Evolutionary conservation across 2,113 vertebrate genomes (phyloP).

Genomic region (Xyliphius kryptos): DNA sequence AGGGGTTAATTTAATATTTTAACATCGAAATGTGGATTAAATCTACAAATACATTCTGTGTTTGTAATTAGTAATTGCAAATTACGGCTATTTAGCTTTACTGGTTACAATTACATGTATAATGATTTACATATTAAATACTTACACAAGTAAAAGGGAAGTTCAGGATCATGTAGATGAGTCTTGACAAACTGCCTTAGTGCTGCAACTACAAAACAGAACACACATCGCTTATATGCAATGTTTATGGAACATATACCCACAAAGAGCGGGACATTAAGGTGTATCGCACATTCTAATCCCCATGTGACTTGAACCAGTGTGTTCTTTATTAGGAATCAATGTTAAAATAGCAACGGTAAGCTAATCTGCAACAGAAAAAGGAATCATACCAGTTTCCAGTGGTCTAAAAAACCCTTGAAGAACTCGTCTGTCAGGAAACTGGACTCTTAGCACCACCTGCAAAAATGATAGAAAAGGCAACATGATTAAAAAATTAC

Average conservation of each 20-base stretch:
- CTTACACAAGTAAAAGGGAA: conserved; percentile 88
- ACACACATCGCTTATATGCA: conserved; percentile 10
- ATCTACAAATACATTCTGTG: no score
- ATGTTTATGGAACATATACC: background rate
- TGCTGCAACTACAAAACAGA: conserved; percentile 65
- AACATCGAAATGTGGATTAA: no score
- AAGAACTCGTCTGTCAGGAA: conserved; percentile 84
- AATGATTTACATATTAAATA: conserved; percentile 36
- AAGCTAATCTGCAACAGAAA: background rate
- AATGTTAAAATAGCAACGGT: background rate
- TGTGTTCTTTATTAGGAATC: no score
- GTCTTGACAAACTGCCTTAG: conserved; percentile 76
- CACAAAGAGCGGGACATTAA: no score
- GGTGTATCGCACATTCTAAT: no score
- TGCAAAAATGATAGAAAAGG: conserved; percentile 41
- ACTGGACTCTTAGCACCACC: conserved; percentile 86
- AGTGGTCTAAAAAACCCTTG: conserved; percentile 85
- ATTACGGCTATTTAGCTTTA: no score
- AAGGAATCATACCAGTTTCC: conserved; percentile 75
- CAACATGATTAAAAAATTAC: no score
- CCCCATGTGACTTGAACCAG: no score
- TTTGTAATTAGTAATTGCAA: no score
- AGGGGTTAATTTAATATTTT: no score
- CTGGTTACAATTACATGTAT: background rate
- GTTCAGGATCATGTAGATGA: conserved; percentile 71